These are phyloP conservation scores for Delphinapterus leucas DNA, from an alignment of 2,113 vertebrate genomes.

Conservation along the genomic window DNA sequence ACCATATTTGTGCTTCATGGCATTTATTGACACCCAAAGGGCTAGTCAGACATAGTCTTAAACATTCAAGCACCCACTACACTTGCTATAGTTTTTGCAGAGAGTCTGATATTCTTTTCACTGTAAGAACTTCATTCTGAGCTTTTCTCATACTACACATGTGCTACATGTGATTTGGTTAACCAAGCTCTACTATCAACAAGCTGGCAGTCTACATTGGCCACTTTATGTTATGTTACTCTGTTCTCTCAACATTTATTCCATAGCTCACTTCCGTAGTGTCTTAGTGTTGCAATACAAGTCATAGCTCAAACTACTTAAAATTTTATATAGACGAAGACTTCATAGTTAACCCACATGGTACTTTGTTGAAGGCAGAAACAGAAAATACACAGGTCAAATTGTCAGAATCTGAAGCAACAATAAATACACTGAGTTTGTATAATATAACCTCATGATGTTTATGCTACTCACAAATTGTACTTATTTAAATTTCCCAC, in stretches of 20 bases:
- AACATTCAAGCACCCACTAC: not conserved
- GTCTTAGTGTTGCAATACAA: not conserved
- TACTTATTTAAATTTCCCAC: not conserved
- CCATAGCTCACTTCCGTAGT: not conserved
- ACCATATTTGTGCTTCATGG: not conserved
- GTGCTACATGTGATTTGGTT: not conserved
- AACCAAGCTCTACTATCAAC: not conserved
- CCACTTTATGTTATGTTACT: not conserved
- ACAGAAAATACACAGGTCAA: not conserved
- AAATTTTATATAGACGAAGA: not conserved
- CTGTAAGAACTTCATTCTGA: not conserved
- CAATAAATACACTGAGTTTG: not conserved
- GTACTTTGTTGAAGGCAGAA: not conserved
- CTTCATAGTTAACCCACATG: not conserved
- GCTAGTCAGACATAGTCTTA: not conserved
- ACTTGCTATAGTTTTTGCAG: not conserved
- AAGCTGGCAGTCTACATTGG: too few species aligned
- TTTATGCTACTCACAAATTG: not conserved
- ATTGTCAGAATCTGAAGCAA: not conserved
- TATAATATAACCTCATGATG: not conserved
- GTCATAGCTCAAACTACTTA: not conserved
- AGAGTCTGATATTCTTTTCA: not conserved
- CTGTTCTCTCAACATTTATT: not conserved
- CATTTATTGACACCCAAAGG: not conserved
- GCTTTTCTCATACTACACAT: not conserved